A percentile compares a stretch with the other conserved stretches of the same genome.
Conservation (phyloP, 2,888 invertebrate species). For the Megastigmus dorsalis region DNA sequence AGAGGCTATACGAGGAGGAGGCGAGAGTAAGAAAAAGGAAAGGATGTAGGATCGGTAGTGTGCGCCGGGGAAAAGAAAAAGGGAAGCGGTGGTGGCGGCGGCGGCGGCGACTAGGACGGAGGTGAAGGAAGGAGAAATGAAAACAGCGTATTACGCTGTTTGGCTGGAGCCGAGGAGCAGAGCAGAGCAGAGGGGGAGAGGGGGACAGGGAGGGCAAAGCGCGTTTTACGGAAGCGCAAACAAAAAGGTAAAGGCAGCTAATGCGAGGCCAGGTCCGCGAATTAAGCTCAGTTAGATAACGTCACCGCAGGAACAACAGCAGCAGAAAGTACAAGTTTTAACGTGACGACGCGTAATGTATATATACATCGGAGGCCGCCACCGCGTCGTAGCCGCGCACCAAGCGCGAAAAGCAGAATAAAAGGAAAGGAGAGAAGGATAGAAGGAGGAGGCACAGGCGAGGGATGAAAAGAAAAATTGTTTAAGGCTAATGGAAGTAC, state of each 20-base stretch:
- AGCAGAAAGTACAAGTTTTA: constrained; percentile 47
- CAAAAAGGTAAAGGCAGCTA: constrained; percentile 38
- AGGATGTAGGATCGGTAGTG: not conserved
- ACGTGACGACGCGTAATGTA: constrained; percentile 33
- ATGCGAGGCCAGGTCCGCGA: constrained; percentile 44
- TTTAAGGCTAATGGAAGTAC: constrained; percentile 38
- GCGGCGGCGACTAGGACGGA: too few relatives aligned
- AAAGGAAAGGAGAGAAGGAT: not conserved
- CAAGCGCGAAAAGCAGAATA: not conserved
- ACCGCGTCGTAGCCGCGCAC: too few relatives aligned
- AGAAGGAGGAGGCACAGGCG: not conserved
- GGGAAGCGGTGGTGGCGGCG: not conserved
- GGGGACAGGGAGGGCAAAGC: too few relatives aligned
- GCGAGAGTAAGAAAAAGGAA: constrained; percentile 1
- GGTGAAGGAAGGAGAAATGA: constrained; percentile 13
- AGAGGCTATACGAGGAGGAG: not conserved
- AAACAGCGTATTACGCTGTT: constrained; percentile 41
- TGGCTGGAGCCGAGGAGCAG: constrained; percentile 28
- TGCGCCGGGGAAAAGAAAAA: not conserved
- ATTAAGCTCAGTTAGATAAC: constrained; percentile 53
- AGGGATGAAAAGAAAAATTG: constrained; percentile 32
- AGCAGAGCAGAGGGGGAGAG: too few relatives aligned
- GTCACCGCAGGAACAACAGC: constrained; percentile 41
- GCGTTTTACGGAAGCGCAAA: constrained; percentile 42
- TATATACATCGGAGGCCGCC: not conserved